Percentiles rank a stretch among this genome's conserved stretches.
phyloP scores from a whole-genome alignment of 2,797 vertebrate genomes.

The Xiphophorus birchmanni region DNA sequence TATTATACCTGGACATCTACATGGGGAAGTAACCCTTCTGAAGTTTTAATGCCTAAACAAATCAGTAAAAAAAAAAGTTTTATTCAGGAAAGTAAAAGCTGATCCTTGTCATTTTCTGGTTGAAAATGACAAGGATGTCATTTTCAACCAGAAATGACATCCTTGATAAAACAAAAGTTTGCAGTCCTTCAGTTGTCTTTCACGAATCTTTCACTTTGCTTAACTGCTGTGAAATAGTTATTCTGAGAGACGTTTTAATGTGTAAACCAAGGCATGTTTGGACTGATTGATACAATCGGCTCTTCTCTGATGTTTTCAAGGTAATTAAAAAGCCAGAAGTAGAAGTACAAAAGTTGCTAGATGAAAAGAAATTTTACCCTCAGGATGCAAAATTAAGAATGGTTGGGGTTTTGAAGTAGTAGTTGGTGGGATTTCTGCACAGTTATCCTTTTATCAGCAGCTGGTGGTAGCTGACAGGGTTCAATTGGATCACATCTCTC shows the following conservation, averaged over 20 bases:
- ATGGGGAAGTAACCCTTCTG: background rate
- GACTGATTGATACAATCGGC: background rate
- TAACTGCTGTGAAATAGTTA: background rate
- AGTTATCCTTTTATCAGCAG: background rate
- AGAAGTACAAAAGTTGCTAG: background rate
- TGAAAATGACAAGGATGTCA: too few species aligned
- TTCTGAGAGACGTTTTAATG: constrained; percentile 8
- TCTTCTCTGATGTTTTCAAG: constrained; percentile 7
- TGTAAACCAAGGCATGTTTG: background rate
- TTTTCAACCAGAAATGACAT: background rate
- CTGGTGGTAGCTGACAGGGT: background rate
- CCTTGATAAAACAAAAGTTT: background rate
- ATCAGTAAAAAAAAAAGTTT: background rate
- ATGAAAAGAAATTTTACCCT: constrained; percentile 13
- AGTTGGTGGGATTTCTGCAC: background rate
- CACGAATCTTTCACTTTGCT: background rate
- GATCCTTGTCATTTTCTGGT: too few species aligned
- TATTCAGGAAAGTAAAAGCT: background rate
- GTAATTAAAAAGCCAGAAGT: background rate
- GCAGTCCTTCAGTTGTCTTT: background rate
- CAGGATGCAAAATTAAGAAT: background rate
- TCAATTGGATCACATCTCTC: background rate
- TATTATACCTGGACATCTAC: constrained; percentile 13
- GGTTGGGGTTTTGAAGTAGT: background rate
- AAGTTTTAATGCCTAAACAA: background rate